Evolutionary conservation across 1,140 invertebrate species (phyloP), one percentile per base, ranked within the genome.

Genomic region (Drosophila leontia): DNA sequence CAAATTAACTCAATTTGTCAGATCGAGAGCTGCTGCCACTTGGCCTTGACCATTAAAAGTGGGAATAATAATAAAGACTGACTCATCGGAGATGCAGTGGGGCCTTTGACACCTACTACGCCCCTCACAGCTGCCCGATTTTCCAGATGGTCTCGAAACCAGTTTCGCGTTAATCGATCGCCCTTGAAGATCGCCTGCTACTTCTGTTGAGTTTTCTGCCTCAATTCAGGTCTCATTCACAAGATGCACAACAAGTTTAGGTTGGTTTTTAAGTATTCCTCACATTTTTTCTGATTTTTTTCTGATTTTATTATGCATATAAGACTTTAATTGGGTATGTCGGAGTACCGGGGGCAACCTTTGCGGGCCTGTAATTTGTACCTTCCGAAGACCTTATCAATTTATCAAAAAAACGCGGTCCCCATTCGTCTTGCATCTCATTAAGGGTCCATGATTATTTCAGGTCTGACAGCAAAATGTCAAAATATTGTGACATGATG

Each of bases 1-100:
- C 39, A 86, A 86, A 86, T 86, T 58, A 82, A 62, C 59, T 57
- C 75, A 86, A 87, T 86, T 87, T 82, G 83, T 86, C 75, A 71
- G 65, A 12, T 70, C 64, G 80, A 57, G 70, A 53, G 80, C 44
- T 69, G 61, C 41, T 76, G 58, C 47, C 12, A 63, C 70, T 75
- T 75, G 82, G 75, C 82, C 83, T 87, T 86, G 79, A 69, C 35
- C 41, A 42, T 59, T 58, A 17, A 48, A 37, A 44, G 37, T 51
- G 59, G 56, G 59, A 51, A 34, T 68, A n/a, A 23, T 17, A 70
- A 47, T 45, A n/a, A 62, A 26, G 35, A 55, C 69, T 84, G 82
- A 85, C 39, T 81, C 82, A 85, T 48, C 47, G 63, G 63, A 45
- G 35, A 72, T 41, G 53, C 45, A 47, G 23, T 23, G 55, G 59